Base-by-base conservation (phyloP, 2,797 vertebrate genomes). In the Forpus xanthops region DNA sequence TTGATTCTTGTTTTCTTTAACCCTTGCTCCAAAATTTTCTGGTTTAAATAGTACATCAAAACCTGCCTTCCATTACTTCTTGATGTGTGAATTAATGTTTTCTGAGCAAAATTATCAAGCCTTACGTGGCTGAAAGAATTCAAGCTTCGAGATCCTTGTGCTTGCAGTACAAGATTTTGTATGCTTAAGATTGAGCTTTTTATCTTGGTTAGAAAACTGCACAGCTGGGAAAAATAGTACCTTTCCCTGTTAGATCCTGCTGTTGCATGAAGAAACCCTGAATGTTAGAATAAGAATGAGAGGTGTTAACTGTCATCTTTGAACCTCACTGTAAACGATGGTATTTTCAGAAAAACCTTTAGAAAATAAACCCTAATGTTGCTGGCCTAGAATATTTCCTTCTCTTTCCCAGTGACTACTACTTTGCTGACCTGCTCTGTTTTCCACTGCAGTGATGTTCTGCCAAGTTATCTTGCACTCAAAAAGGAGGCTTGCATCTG, bases 301-400 rank as follows among this genome's bases (percentile, higher is more conserved):
- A 41, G 9, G 7, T 30, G 33, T 37, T 62, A 25, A 12, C 44
- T 47, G n/a, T 24, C 2, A 1, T 39, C 16, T 78, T 47, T 35
- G 33, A 78, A 28, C 18, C 7, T 3, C 4, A 0, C 39, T 0
- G 12, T 30, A 50, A 70, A 52, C 8, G 8, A n/a, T 8, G 37
- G 9, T 31, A 3, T 56, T 66, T 79, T 23, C 16, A n/a, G 55
- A 67, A 66, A 21, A 10, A 8, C 15, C 35, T 30, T 49, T 12
- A 41, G 58, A 52, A 45, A 75, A 47, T 3, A 31, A 53, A 12
- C 18, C 37, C 12, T 23, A 1, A 13, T 25, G 31, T 42, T 81
- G 71, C 39, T 60, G 77, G 44, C 44, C 45, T n/a, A 30, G 50
- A 65, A 25, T 17, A 11, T 16, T 33, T 44, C 12, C 53, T 56